Base-by-base conservation (phyloP, 1,140 invertebrate genomes). In the Drosophila hydei region DNA sequence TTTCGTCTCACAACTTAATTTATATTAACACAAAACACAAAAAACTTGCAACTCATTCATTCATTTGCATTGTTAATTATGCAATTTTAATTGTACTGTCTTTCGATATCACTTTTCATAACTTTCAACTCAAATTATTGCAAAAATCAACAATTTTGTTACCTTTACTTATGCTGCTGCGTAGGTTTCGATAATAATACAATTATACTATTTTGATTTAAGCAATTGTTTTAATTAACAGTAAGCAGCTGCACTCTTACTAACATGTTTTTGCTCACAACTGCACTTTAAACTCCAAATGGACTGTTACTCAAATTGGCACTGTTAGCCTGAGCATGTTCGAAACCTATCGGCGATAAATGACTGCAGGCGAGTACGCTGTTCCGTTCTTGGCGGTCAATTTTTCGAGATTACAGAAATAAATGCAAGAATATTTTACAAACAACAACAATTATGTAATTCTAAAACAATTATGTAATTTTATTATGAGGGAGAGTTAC, bases 1-100 rank as follows among this genome's bases (percentile, higher is more conserved):
- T 54, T 38, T 45, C 7, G 18, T 6, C 23, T 3, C n/a, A 43
- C 9, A 12, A 6, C 23, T 7, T 21, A 48, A 30, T 38, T 48
- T 19, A 9, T 33, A 40, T 56, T 27, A 11, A 14, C 36, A 27
- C 14, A 7, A 19, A 48, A 4, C n/a, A n/a, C 5, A 43, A 18
- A 48, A 60, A 72, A 72, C 21, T 52, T 67, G 69, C 69, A 72
- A 72, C 23, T 72, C 69, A 72, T 72, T 43, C 40, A 45, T 45
- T 56, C 4, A 54, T 72, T 50, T 61, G 18, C 43, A 36, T 38
- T 40, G 45, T 54, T 67, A 38, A 72, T 68, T 72, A 72, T 72
- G 62, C 69, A 72, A 72, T 68, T 72, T 16, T 0, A n/a, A 45
- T 52, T 43, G 5, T 12, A 7, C 5, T 62, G 11, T 47, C 19